phyloP scores from a whole-genome alignment of 2,113 vertebrate genomes.

The Malaclemys terrapin region DNA sequence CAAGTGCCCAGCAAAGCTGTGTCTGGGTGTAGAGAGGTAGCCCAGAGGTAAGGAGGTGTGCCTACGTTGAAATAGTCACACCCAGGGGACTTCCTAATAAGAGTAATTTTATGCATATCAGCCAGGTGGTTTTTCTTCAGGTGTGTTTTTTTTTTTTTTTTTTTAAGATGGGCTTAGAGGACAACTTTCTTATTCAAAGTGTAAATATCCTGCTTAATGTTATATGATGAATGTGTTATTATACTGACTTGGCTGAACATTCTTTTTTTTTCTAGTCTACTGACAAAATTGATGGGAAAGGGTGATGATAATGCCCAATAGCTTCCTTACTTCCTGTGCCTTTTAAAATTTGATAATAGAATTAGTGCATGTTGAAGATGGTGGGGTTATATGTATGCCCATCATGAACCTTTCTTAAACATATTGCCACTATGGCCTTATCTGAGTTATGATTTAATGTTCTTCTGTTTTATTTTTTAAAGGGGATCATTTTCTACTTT shows the following conservation, averaged over 20 bases:
- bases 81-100: background rate
- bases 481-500: background rate
- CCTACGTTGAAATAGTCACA: background rate
- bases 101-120: background rate
- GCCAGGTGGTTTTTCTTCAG: too few relatives aligned
- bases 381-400: background rate
- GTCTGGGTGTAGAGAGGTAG: too few relatives aligned
- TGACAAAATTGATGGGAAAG: background rate
- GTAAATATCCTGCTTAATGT: background rate
- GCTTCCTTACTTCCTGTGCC: background rate
- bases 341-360: background rate
- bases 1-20: too few relatives aligned
- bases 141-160: background rate
- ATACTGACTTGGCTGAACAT: background rate
- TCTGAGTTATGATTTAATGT: background rate
- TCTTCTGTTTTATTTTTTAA: background rate
- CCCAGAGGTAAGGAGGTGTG: too few relatives aligned
- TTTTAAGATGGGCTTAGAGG: background rate
- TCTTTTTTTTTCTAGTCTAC: background rate
- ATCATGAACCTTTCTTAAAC: background rate
- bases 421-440: rapidly evolving
- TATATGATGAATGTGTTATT: background rate
- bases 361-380: background rate
- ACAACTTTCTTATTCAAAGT: background rate
- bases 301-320: background rate